phyloP scores from a whole-genome alignment of 2,888 invertebrate genomes.

The Cheilosia scutellata region DNA sequence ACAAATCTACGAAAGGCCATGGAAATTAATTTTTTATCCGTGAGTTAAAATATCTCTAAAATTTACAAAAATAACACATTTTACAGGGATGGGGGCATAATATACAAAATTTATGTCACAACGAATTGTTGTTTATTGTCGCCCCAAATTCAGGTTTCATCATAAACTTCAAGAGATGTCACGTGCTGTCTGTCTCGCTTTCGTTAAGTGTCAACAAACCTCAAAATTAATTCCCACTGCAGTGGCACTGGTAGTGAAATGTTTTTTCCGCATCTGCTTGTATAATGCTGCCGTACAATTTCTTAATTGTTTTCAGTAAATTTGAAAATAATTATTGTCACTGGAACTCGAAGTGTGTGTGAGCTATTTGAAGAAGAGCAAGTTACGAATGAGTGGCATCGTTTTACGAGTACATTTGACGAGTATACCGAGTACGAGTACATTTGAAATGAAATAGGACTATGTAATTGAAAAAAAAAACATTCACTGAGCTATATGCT shows the following conservation, averaged over 20 bases:
- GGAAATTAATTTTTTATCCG: neutral
- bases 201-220: conserved; percentile 19
- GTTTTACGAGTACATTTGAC: too few species aligned
- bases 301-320: conserved; percentile 33
- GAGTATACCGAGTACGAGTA: too few species aligned
- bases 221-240: conserved; percentile 4
- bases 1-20: neutral
- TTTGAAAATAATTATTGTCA: conserved; percentile 17
- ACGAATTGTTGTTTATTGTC: conserved; percentile 30
- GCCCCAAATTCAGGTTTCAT: conserved; percentile 12
- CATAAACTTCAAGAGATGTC: conserved; percentile 30
- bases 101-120: neutral
- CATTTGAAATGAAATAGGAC: neutral
- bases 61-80: neutral
- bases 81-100: neutral
- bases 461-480: too few species aligned
- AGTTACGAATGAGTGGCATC: too few species aligned
- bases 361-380: too few species aligned
- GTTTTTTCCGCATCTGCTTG: conserved; percentile 19
- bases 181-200: conserved; percentile 23
- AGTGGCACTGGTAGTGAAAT: conserved; percentile 19
- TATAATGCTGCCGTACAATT: conserved; percentile 11
- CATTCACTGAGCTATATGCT: too few species aligned
- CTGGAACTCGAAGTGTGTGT: neutral
- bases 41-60: neutral